These are phyloP conservation scores for Panthera leo DNA, from an alignment of 2,113 vertebrate species.

Conservation along the genomic window DNA sequence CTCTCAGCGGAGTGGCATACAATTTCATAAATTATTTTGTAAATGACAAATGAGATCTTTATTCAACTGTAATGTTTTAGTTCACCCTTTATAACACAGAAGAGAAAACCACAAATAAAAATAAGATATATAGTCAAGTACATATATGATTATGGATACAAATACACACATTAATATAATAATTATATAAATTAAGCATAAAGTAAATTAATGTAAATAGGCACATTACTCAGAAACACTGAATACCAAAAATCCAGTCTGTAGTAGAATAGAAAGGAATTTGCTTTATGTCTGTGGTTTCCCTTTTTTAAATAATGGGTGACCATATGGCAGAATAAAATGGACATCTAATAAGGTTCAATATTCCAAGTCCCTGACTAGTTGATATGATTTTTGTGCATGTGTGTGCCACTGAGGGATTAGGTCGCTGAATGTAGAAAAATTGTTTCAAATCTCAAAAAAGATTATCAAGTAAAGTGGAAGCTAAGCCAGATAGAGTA, in stretches of 20 bases:
- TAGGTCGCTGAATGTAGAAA: not conserved
- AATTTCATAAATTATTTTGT: not conserved
- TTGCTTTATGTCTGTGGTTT: not conserved
- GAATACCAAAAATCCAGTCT: not conserved
- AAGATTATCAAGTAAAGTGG: not conserved
- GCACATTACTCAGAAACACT: not conserved
- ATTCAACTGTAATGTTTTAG: not conserved
- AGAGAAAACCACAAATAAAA: not conserved
- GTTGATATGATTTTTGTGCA: not conserved
- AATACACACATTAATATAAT: not conserved
- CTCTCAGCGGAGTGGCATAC: not conserved
- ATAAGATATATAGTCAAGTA: too few relatives aligned
- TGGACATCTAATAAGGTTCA: not conserved
- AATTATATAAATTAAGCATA: not conserved
- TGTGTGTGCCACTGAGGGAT: not conserved
- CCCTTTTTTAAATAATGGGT: not conserved
- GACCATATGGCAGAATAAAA: not conserved
- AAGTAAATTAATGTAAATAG: not conserved
- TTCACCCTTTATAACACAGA: not conserved
- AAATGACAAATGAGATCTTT: not conserved
- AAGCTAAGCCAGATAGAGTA: not conserved
- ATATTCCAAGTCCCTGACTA: not conserved
- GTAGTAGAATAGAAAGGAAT: not conserved
- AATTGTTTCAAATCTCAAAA: not conserved
- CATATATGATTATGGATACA: not conserved